Percentiles rank a stretch among this genome's conserved stretches.
These are phyloP conservation scores for Axis porcinus DNA, from an alignment of 2,113 vertebrate species.

Conservation along the genomic window DNA sequence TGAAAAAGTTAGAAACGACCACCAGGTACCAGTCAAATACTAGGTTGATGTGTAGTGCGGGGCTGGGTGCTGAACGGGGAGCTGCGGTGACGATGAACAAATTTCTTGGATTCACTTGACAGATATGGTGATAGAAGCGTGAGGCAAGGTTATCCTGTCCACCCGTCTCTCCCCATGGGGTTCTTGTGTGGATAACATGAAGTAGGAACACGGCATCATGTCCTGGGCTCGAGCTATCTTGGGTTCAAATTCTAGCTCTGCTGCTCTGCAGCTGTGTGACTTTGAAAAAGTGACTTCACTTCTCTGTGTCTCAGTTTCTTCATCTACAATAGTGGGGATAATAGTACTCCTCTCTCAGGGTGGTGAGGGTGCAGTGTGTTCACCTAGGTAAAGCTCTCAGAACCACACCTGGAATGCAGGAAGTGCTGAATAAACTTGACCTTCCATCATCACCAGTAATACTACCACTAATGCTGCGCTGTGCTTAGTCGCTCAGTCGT, in stretches of 20 bases:
- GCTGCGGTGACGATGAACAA: neutral
- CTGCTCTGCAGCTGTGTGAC: neutral
- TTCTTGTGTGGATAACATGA: neutral
- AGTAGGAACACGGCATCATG: neutral
- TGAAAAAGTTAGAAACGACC: neutral
- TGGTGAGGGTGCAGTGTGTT: neutral
- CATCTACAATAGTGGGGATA: neutral
- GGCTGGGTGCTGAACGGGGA: neutral
- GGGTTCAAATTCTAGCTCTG: neutral
- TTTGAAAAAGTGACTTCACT: neutral
- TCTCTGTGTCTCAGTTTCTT: neutral
- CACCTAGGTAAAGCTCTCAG: neutral
- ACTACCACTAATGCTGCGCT: neutral
- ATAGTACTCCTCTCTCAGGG: neutral
- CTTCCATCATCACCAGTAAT: neutral
- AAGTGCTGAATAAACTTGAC: neutral
- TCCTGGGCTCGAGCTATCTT: neutral
- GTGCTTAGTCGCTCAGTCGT: neutral
- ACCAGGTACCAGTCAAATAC: neutral
- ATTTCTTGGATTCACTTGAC: neutral
- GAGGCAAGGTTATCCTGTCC: rapidly evolving
- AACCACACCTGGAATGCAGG: neutral
- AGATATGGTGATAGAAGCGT: rapidly evolving
- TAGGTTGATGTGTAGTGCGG: rapidly evolving
- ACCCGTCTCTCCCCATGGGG: too few relatives aligned